Percentiles rank a stretch among this genome's conserved stretches.
Conservation (phyloP, 2,113 vertebrate species). For the Oreochromis tanganicae region DNA sequence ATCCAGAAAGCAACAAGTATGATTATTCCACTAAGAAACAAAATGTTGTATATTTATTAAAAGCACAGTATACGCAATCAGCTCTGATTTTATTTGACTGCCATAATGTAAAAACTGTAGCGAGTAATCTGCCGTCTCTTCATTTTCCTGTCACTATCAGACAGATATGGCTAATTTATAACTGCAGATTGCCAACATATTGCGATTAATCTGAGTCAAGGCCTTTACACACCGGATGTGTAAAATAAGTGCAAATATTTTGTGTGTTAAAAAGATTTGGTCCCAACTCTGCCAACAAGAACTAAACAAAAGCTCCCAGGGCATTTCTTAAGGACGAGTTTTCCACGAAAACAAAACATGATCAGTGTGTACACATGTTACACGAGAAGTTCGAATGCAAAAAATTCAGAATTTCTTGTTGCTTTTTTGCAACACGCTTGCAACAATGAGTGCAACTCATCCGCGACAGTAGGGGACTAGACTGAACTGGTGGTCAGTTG, state of each 20-base stretch:
- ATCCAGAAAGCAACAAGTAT: fast-evolving
- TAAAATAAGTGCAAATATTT: too few relatives aligned
- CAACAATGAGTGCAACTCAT: not conserved
- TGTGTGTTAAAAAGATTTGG: too few relatives aligned
- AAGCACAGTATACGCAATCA: fast-evolving
- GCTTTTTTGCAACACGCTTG: fast-evolving
- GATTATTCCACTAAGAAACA: not conserved
- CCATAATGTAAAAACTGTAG: not conserved
- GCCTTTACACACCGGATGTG: too few relatives aligned
- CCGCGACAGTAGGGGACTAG: not conserved
- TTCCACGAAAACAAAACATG: fast-evolving
- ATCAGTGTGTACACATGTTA: fast-evolving
- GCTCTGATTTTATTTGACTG: fast-evolving
- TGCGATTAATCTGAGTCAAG: not conserved
- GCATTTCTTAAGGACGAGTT: too few relatives aligned
- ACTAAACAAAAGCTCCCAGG: not conserved
- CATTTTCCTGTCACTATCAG: not conserved
- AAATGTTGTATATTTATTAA: not conserved
- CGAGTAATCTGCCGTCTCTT: fast-evolving
- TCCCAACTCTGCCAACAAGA: not conserved
- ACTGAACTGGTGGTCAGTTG: fast-evolving
- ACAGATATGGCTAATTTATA: fast-evolving
- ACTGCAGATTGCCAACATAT: fast-evolving
- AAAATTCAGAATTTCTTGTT: fast-evolving
- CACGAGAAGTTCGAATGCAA: not conserved